Evolutionary conservation across 2,888 invertebrate genomes (phyloP).

Genomic region (Lutraria lutraria): DNA sequence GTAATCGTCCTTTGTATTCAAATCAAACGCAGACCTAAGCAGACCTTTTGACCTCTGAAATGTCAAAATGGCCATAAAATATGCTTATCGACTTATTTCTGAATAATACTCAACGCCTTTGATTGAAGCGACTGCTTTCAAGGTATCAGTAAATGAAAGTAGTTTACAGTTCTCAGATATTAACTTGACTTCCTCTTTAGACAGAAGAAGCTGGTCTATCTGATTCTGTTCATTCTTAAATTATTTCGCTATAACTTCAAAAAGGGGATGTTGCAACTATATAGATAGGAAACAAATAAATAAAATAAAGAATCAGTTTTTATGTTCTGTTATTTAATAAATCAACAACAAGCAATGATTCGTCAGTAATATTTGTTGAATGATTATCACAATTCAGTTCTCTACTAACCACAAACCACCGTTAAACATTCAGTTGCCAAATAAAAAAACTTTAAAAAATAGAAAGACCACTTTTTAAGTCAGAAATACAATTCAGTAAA

Average conservation of each 20-base stretch:
- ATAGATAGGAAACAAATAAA: background rate
- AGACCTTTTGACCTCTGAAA: constrained; percentile 22
- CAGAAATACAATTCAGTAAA: too few species aligned
- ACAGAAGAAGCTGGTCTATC: too few species aligned
- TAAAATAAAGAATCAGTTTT: background rate
- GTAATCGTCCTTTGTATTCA: background rate
- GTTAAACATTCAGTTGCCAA: background rate
- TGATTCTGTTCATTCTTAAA: too few species aligned
- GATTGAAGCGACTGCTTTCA: background rate
- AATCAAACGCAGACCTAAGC: constrained; percentile 17
- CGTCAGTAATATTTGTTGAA: background rate
- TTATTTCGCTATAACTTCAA: background rate
- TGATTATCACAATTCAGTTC: background rate
- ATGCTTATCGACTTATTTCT: constrained; percentile 1
- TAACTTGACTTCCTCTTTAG: background rate
- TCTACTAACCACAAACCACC: background rate
- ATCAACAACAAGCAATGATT: background rate
- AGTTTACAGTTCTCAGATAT: background rate
- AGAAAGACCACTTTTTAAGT: background rate
- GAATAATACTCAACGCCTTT: background rate
- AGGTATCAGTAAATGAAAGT: background rate
- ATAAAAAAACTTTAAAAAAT: background rate
- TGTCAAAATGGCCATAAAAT: constrained; percentile 29
- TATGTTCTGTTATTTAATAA: background rate
- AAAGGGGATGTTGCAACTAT: too few species aligned